Conservation (phyloP, 2,888 invertebrate genomes). For the Cancer borealis region DNA sequence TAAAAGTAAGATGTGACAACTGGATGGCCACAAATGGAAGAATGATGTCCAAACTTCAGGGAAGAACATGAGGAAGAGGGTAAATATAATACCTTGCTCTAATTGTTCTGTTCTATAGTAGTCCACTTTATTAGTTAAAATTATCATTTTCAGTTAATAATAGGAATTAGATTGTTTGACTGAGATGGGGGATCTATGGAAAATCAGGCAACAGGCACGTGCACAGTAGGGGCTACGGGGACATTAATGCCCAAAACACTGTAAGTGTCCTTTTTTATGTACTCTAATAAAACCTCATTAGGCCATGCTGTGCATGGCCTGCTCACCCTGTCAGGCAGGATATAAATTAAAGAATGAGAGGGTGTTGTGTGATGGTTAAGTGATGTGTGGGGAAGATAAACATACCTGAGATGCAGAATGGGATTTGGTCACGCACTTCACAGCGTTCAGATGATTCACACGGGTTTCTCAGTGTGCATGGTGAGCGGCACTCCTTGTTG, state of each 20-base stretch:
- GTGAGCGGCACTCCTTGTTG: slow-evolving; percentile 84
- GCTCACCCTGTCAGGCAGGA: no score
- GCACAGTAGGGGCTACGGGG: no score
- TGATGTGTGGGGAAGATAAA: not conserved
- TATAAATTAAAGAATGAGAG: not conserved
- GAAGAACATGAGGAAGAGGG: not conserved
- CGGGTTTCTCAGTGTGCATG: slow-evolving; percentile 67
- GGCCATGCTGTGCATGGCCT: no score
- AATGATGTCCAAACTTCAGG: not conserved
- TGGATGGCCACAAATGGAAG: not conserved
- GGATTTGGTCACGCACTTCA: slow-evolving; percentile 73
- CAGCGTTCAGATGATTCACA: slow-evolving; percentile 69
- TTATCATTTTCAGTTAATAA: not conserved
- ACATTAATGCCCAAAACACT: no score
- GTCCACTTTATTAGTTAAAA: not conserved
- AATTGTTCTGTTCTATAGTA: not conserved
- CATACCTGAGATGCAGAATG: slow-evolving; percentile 73
- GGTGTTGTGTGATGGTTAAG: not conserved
- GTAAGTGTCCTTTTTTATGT: no score
- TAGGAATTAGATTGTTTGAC: not conserved
- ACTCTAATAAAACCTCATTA: no score
- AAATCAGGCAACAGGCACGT: not conserved
- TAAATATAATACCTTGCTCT: not conserved
- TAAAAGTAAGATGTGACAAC: not conserved
- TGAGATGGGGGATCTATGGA: not conserved